Evolutionary conservation across 2,888 invertebrate genomes (phyloP), one percentile per base, ranked within the genome.

Genomic region (Meloe dianella): DNA sequence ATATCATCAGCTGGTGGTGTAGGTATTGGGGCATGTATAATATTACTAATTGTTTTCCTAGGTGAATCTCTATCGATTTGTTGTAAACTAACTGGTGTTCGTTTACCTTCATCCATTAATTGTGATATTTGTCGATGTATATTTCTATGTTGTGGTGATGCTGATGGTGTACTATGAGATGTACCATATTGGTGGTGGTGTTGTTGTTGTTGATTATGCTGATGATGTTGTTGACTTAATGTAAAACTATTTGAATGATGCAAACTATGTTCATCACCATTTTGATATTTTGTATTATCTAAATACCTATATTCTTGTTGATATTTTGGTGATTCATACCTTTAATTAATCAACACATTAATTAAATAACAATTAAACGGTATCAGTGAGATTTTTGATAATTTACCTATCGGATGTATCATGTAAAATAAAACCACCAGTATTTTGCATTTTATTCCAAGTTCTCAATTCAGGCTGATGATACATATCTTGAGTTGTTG

Each of bases 1-100:
- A 96, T 95, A 80, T 94, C 94, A 80, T 94, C 94, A 24, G 89
- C 89, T 63, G 91, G 89, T 30, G 90, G 91, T 14, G 89, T 88
- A 56, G 90, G 89, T 58, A 90, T 86, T 1, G 90, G 87, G 10
- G 88, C 87, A 70, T 89, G 89, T 57, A 79, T 83, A 12, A 83
- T 77, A 70, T 81, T 82, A 22, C 61, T 64, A n/a, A 14, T 41
- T 61, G 82, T 83, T 60, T 81, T 72, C 58, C 80, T 74, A 73
- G 67, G 83, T 74, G 67, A 81, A 70, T 74, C 71, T 29, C 72
- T 63, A 60, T 81, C 84, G 58, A 87, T 82, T 75, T 87, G 87
- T 74, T 87, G 87, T 68, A 87, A 76, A 71, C 85, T 86, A 68
- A 87, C 86, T 1, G 86, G 84, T 9, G 84, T 83, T 10, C 82